Conservation (phyloP, 2,888 invertebrate species). For the Limnephilus lunatus region DNA sequence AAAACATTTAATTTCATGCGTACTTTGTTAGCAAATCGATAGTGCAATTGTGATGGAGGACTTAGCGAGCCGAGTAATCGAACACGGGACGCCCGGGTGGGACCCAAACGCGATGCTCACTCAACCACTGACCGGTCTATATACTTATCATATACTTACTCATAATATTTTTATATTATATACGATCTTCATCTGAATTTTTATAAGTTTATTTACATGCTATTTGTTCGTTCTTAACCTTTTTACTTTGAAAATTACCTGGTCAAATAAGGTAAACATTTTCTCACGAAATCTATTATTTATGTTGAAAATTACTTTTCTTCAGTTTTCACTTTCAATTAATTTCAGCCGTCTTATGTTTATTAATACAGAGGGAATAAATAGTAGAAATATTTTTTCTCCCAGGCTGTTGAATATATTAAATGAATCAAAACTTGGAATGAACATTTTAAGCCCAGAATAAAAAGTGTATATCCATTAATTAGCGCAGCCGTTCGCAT, state of each 20-base stretch:
- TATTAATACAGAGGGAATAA: not conserved
- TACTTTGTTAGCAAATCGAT: not conserved
- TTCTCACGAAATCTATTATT: not conserved
- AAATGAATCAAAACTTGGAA: constrained; percentile 34
- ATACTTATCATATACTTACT: not conserved
- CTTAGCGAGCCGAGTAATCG: too few species aligned
- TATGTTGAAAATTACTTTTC: not conserved
- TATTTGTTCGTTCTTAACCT: too few species aligned
- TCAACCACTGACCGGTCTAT: too few species aligned
- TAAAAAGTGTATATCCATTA: constrained; percentile 55
- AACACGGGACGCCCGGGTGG: too few species aligned
- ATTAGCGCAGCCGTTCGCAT: constrained; percentile 55
- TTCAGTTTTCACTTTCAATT: not conserved
- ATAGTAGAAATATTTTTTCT: not conserved
- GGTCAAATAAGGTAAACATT: not conserved
- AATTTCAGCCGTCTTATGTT: not conserved
- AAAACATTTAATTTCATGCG: too few species aligned
- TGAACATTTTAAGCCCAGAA: constrained; percentile 29
- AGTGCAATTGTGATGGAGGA: too few species aligned
- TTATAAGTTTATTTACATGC: not conserved
- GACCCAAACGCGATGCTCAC: too few species aligned
- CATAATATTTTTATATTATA: too few species aligned
- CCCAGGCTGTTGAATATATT: constrained; percentile 25
- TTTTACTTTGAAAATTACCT: too few species aligned
- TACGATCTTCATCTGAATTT: too few species aligned